Conservation (phyloP, 2,888 invertebrate species). For the Ochropleura leucogaster region DNA sequence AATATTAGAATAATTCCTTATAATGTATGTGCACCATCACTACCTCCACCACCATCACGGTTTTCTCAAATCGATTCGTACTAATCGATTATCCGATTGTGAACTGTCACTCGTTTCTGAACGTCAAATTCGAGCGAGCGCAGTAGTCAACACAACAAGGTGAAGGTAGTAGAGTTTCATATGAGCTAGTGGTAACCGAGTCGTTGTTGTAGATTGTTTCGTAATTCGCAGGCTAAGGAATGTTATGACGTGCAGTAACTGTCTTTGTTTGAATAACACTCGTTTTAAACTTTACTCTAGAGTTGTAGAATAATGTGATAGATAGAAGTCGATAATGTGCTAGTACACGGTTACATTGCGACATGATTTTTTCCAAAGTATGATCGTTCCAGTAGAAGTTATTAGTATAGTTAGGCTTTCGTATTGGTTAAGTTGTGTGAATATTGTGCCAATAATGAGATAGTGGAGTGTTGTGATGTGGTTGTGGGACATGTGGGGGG, state of each 20-base stretch:
- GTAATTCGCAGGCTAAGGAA: conserved; percentile 79
- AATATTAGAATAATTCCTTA: too few relatives aligned
- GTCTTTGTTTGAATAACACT: conserved; percentile 88
- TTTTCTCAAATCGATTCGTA: conserved; percentile 3
- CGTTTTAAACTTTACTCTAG: conserved; percentile 75
- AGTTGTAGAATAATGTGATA: conserved; percentile 85
- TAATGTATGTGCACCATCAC: too few relatives aligned
- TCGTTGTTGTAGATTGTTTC: conserved; percentile 75
- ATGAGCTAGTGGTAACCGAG: conserved; percentile 75
- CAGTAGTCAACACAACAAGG: conserved; percentile 50
- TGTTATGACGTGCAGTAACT: conserved; percentile 90
- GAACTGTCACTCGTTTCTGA: conserved; percentile 48
- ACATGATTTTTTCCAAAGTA: conserved; percentile 87
- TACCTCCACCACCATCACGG: too few relatives aligned
- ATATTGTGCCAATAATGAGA: conserved; percentile 90
- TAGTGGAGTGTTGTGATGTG: conserved; percentile 90
- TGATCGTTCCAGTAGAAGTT: conserved; percentile 89
- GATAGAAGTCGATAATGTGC: conserved; percentile 71
- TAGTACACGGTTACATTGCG: conserved; percentile 75
- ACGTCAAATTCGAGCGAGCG: conserved; percentile 46
- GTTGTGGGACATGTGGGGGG: conserved; percentile 90
- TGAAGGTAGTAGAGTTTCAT: conserved; percentile 50
- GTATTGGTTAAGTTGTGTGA: conserved; percentile 89
- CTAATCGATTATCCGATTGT: conserved; percentile 19
- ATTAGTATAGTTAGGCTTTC: conserved; percentile 89